phyloP scores from a whole-genome alignment of 2,797 vertebrate genomes.

The Phrynocephalus forsythii region DNA sequence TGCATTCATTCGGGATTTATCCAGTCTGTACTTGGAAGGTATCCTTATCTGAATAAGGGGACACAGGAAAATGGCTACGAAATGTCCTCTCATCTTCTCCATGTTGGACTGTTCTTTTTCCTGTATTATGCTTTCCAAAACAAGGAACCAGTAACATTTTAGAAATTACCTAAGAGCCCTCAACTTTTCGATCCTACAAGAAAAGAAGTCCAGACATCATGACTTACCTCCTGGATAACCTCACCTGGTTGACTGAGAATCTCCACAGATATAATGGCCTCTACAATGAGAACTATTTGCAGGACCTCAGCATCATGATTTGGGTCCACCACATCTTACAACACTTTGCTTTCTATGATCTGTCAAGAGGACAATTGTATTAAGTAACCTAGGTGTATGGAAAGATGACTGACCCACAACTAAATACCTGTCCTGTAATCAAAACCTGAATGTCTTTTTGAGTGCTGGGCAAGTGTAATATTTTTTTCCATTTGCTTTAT shows the following conservation, averaged over 20 bases:
- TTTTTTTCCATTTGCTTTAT: slow-evolving; percentile 46
- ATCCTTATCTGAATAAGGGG: not conserved
- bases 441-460: not conserved
- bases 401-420: not conserved
- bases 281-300: not conserved
- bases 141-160: not conserved
- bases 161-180: too few species aligned
- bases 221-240: too few species aligned
- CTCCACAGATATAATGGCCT: not conserved
- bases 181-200: too few species aligned
- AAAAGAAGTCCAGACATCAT: too few species aligned
- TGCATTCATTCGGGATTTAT: not conserved
- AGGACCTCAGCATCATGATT: not conserved
- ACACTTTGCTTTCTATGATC: not conserved
- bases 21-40: not conserved
- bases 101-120: not conserved
- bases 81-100: not conserved
- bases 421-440: not conserved
- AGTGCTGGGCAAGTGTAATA: slow-evolving; percentile 12
- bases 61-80: not conserved
- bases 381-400: slow-evolving; percentile 8
- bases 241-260: too few species aligned
- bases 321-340: not conserved
- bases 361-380: not conserved
- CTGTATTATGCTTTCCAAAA: not conserved